Percentiles rank a stretch among this genome's conserved stretches.
Conservation (phyloP, 2,797 vertebrate genomes). For the Acanthornis magna region DNA sequence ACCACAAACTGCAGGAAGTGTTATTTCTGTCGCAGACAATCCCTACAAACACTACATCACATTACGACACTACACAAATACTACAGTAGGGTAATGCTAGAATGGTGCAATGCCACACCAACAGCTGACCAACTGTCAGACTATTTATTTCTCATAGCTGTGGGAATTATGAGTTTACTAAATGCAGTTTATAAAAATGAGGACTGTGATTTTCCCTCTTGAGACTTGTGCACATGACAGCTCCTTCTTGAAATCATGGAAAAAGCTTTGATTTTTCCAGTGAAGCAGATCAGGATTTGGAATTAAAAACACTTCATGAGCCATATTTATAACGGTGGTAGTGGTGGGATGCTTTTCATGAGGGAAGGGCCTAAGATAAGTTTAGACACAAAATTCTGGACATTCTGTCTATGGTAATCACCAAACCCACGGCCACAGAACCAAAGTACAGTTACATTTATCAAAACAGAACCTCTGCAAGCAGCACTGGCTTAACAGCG, state of each 20-base stretch:
- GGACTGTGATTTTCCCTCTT: neutral
- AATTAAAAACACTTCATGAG: neutral
- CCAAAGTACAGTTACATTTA: neutral
- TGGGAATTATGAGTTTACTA: neutral
- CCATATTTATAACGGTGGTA: neutral
- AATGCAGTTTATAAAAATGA: neutral
- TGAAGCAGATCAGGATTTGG: neutral
- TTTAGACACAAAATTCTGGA: neutral
- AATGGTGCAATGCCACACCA: neutral
- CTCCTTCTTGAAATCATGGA: neutral
- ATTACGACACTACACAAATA: neutral
- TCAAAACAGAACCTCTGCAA: neutral
- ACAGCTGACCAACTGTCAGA: neutral
- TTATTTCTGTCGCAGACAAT: neutral
- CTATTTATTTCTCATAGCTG: neutral
- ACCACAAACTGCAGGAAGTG: neutral
- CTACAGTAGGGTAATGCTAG: accelerated
- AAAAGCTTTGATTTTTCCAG: neutral
- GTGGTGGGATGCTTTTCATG: accelerated
- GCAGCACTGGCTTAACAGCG: neutral
- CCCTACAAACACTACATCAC: neutral
- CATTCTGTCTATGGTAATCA: neutral
- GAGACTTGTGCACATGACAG: neutral
- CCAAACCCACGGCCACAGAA: neutral
- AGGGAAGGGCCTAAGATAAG: neutral